These are phyloP conservation scores for Diuraphis noxia DNA, from an alignment of 1,140 invertebrate genomes.

Conservation along the genomic window DNA sequence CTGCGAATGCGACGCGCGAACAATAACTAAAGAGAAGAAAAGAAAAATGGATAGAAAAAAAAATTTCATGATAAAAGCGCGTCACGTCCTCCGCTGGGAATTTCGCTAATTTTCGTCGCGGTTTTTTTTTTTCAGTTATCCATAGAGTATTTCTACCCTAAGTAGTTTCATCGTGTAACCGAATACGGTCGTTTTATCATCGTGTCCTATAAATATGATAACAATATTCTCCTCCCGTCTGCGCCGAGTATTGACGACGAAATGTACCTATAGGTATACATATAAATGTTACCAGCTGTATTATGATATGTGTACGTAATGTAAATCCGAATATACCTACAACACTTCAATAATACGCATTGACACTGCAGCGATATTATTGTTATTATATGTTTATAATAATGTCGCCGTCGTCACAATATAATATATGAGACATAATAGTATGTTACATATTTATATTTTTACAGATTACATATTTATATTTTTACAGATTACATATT, in stretches of 20 bases:
- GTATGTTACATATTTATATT: not conserved
- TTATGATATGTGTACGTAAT: not conserved
- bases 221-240: not conserved
- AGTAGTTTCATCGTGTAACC: not conserved
- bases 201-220: not conserved
- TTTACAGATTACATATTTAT: not conserved
- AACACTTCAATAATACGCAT: not conserved
- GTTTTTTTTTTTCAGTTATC: constrained; percentile 7
- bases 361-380: not conserved
- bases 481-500: not conserved
- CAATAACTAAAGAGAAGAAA: not conserved
- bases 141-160: not conserved
- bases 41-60: not conserved
- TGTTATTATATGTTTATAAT: not conserved
- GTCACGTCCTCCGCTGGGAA: not conserved
- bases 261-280: too few species aligned
- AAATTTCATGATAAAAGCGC: constrained; percentile 21
- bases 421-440: not conserved
- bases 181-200: not conserved
- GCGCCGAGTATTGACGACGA: not conserved
- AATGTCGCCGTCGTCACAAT: not conserved
- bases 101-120: constrained; percentile 47
- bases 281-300: too few species aligned
- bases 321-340: not conserved
- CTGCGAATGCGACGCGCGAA: not conserved